A percentile compares a stretch with the other conserved stretches of the same genome.
Conservation (phyloP, 2,888 invertebrate genomes). For the Aleiodes testaceus region DNA sequence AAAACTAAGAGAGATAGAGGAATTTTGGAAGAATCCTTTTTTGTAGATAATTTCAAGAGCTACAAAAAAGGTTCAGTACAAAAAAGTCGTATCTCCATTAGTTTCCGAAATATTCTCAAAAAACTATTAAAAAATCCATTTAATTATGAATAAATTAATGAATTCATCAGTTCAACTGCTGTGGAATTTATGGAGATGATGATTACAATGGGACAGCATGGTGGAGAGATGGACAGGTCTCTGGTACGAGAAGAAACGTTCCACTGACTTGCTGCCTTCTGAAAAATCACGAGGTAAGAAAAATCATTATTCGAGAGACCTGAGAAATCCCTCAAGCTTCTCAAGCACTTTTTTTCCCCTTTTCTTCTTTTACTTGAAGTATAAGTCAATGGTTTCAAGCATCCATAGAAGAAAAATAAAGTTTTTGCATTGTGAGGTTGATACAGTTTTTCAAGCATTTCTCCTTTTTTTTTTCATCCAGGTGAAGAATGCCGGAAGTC, state of each 20-base stretch:
- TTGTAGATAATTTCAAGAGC: no score
- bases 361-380: no score
- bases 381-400: not conserved
- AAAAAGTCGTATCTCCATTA: no score
- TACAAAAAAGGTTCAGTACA: no score
- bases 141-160: not conserved
- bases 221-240: slow-evolving; percentile 69
- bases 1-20: no score
- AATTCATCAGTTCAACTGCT: slow-evolving; percentile 71
- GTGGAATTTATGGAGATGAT: slow-evolving; percentile 70
- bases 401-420: not conserved
- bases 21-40: no score
- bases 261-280: slow-evolving; percentile 70
- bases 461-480: slow-evolving; percentile 43
- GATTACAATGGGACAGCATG: slow-evolving; percentile 73
- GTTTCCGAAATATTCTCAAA: not conserved
- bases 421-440: not conserved
- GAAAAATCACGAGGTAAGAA: slow-evolving; percentile 65
- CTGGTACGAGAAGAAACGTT: slow-evolving; percentile 64
- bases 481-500: slow-evolving; percentile 69
- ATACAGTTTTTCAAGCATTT: not conserved
- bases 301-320: no score
- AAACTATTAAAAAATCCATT: no score
- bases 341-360: no score
- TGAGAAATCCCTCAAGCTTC: no score